These are phyloP conservation scores for Eilema caniola DNA, from an alignment of 2,888 invertebrate genomes.

Conservation along the genomic window DNA sequence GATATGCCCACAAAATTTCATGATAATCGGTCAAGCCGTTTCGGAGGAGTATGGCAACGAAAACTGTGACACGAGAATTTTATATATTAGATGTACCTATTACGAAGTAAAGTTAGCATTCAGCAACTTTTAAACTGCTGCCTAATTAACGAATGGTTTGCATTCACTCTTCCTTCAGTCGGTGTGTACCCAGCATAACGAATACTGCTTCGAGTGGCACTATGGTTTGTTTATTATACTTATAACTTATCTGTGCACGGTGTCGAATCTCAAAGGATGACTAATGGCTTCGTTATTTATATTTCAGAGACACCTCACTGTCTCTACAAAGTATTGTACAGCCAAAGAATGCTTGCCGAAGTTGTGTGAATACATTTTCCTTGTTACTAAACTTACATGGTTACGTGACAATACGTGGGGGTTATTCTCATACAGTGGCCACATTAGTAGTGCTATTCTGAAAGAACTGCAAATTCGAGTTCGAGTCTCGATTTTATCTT, in stretches of 20 bases:
- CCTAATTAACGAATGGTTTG: too few species aligned
- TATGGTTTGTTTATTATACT: slow-evolving; percentile 21
- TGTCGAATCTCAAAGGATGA: slow-evolving; percentile 41
- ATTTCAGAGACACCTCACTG: slow-evolving; percentile 14
- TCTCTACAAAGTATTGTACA: slow-evolving; percentile 3
- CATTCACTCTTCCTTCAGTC: not conserved
- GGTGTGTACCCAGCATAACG: not conserved
- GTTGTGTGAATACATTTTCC: not conserved
- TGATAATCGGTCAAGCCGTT: too few species aligned
- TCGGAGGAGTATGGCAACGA: too few species aligned
- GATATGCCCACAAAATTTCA: too few species aligned
- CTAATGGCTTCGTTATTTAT: slow-evolving; percentile 33
- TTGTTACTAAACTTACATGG: slow-evolving; percentile 2
- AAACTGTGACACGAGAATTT: too few species aligned
- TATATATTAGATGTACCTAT: too few species aligned
- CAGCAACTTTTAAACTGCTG: too few species aligned
- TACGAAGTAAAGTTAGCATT: too few species aligned
- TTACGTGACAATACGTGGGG: not conserved
- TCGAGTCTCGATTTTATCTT: not conserved
- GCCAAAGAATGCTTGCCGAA: slow-evolving; percentile 1
- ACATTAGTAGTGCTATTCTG: not conserved
- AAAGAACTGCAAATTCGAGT: not conserved
- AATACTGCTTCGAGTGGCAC: slow-evolving; percentile 5
- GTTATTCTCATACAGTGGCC: not conserved
- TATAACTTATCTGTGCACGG: slow-evolving; percentile 13